Evolutionary conservation across 1,140 invertebrate genomes (phyloP).

Genomic region (Drosophila micromelanica): DNA sequence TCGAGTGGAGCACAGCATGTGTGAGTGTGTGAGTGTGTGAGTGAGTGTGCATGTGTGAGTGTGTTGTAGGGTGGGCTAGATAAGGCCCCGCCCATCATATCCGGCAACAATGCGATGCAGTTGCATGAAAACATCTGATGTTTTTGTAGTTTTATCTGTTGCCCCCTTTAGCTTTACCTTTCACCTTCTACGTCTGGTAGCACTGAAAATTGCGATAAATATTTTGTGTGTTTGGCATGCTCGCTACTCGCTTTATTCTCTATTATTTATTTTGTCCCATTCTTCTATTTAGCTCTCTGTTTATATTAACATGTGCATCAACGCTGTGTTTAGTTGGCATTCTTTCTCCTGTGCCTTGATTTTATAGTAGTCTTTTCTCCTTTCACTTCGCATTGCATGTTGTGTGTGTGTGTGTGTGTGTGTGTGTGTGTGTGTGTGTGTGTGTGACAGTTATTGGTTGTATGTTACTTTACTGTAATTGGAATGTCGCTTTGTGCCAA

Average conservation of each 20-base stretch:
- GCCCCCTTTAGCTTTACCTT: neutral
- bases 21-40: neutral
- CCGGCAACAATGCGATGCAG: constrained; percentile 1
- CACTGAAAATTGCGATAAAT: neutral
- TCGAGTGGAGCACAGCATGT: constrained; percentile 9
- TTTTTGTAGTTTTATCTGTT: neutral
- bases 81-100: constrained; percentile 6
- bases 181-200: neutral
- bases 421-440: constrained; percentile 16
- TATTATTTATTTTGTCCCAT: constrained; percentile 9
- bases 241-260: too few relatives aligned
- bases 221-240: neutral
- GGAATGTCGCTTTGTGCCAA: constrained; percentile 67
- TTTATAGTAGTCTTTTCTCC: constrained; percentile 23
- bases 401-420: constrained; percentile 29
- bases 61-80: neutral
- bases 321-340: constrained; percentile 20
- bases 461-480: constrained; percentile 66
- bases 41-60: neutral
- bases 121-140: constrained; percentile 8
- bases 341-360: constrained; percentile 16
- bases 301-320: constrained; percentile 19
- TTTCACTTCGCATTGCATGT: constrained; percentile 58
- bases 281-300: neutral
- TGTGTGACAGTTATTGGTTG: constrained; percentile 14